Evolutionary conservation across 2,797 vertebrate species (phyloP).

Genomic region (Anguilla obscura): DNA sequence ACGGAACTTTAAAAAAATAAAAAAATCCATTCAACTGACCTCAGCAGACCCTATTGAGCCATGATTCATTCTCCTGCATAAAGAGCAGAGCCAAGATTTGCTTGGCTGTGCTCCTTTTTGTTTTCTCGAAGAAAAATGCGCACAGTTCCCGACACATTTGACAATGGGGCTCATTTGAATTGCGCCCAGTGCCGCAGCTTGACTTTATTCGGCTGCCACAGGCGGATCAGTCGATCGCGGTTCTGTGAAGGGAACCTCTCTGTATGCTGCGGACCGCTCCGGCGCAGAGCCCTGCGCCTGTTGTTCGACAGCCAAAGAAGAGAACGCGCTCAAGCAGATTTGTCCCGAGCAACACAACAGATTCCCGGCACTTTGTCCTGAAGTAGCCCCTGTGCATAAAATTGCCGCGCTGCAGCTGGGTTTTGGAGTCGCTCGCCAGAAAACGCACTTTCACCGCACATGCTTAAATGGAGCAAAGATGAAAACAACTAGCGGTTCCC

Average conservation of each 20-base stretch:
- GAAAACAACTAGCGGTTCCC: not conserved
- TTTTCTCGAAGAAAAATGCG: not conserved
- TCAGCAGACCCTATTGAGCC: not conserved
- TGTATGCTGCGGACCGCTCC: not conserved
- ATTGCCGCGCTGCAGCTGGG: not conserved
- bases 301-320: not conserved
- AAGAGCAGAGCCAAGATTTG: not conserved
- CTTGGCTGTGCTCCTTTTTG: not conserved
- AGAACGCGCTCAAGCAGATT: not conserved
- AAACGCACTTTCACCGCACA: not conserved
- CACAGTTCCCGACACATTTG: not conserved
- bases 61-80: not conserved
- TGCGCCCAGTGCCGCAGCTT: not conserved
- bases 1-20: not conserved
- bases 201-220: not conserved
- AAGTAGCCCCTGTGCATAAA: not conserved
- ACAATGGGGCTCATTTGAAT: not conserved
- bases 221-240: not conserved
- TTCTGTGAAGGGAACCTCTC: not conserved
- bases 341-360: not conserved
- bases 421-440: not conserved
- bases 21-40: not conserved
- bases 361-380: not conserved
- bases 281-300: not conserved
- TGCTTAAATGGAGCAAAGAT: not conserved